Base-by-base conservation (phyloP, 2,113 vertebrate species). In the Coturnix japonica region DNA sequence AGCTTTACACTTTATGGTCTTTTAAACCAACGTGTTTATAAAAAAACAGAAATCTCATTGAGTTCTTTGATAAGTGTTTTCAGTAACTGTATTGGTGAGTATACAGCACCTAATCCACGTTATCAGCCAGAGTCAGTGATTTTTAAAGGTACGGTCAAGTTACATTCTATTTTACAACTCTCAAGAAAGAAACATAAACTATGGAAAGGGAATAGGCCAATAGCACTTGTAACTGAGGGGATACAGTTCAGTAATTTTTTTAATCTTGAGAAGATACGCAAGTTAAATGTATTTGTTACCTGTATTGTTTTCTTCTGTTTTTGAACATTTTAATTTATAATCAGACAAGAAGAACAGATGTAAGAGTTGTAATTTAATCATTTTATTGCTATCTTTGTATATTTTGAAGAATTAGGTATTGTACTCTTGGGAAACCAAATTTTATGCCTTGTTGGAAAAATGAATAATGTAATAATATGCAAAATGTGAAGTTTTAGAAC, bases 391-490 rank as follows among this genome's bases (percentile, higher is more conserved):
- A 98, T 98, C 97, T 98, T 98, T 98, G 97, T 98, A 97, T 98
- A 98, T 98, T 98, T 98, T 98, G 97, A 98, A 97, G 97, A 98
- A 98, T 98, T 98, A 98, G 97, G 97, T 98, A 98, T 98, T 97
- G 97, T 97, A 98, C 98, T 98, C 98, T 92, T 98, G 98, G 98
- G 98, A 98, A 98, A 97, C 93, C 92, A 64, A 98, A 98, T 98
- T 98, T 98, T 98, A 98, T 98, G 98, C 97, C 98, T 98, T 98
- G 97, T 98, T 98, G 97, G 97, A 97, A 98, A 98, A 98, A 98
- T 98, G 97, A 98, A 98, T 98, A 98, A 98, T 98, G 98, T 98
- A 98, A 97, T 98, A 98, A 98, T 98, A 98, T 98, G 97, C 97
- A 98, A 98, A 98, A 98, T 98, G 97, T 98, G 98, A 98, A 98